A percentile compares a stretch with the other conserved stretches of the same genome.
phyloP scores from a whole-genome alignment of 2,113 vertebrate species.

The Platycercus adscitus region DNA sequence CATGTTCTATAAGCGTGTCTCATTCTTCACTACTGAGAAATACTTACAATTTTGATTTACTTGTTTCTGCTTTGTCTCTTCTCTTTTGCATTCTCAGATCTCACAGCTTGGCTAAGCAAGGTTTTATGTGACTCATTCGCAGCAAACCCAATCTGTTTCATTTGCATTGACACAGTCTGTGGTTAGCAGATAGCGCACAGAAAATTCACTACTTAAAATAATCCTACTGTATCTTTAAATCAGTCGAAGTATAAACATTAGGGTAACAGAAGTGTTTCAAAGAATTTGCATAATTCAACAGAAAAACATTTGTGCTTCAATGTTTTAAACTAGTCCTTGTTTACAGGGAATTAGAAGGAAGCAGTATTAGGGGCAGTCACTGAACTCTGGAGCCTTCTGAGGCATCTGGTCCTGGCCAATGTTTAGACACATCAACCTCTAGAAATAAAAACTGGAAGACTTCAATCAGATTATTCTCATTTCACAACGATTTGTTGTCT shows the following conservation, averaged over 20 bases:
- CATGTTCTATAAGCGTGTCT: neutral
- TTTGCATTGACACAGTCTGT: neutral
- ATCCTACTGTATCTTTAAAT: neutral
- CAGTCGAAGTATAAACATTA: neutral
- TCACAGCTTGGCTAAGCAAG: neutral
- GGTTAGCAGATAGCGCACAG: neutral
- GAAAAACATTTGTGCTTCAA: neutral
- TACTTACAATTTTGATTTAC: neutral
- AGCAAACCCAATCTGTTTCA: slow-evolving; percentile 19
- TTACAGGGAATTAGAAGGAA: neutral
- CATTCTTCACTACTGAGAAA: neutral
- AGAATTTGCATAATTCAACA: neutral
- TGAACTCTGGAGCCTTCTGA: slow-evolving; percentile 20
- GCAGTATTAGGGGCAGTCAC: neutral
- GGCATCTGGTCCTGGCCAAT: neutral
- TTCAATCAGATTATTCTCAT: neutral
- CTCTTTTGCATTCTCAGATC: neutral
- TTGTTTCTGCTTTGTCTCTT: neutral
- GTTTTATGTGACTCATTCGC: slow-evolving; percentile 1
- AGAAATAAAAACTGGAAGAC: neutral
- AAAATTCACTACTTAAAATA: neutral
- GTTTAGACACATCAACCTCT: neutral
- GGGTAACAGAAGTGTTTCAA: neutral
- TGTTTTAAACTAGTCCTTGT: slow-evolving; percentile 1
- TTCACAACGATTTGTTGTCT: neutral